These are phyloP conservation scores for Theristus sp. DNA, from an alignment of 2,888 invertebrate species.

Conservation along the genomic window DNA sequence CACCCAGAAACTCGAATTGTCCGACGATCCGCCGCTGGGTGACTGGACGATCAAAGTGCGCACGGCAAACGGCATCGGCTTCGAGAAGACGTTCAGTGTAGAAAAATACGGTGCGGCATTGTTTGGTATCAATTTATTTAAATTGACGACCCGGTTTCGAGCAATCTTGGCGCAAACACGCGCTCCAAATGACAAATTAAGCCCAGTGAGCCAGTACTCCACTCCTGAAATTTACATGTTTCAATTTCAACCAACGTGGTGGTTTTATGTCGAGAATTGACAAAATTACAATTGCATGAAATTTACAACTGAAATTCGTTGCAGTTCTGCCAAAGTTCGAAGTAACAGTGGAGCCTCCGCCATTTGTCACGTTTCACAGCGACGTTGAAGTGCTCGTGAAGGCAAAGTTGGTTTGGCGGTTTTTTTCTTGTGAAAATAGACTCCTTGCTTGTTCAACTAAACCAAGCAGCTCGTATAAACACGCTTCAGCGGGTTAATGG, in stretches of 20 bases:
- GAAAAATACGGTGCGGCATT: constrained; percentile 52
- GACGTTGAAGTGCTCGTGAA: constrained; percentile 56
- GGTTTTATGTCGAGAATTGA: no score
- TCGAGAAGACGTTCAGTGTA: constrained; percentile 51
- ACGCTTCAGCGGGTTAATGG: no score
- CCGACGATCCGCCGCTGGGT: constrained; percentile 31
- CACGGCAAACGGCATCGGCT: constrained; percentile 16
- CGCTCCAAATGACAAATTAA: no score
- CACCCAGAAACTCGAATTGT: constrained; percentile 24
- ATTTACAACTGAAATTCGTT: no score
- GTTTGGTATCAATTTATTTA: constrained; percentile 1
- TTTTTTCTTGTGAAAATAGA: neutral
- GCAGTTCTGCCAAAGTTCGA: constrained; percentile 72
- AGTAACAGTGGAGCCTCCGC: constrained; percentile 59
- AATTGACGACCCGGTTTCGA: neutral
- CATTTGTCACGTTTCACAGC: constrained; percentile 60
- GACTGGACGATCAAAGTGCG: constrained; percentile 29
- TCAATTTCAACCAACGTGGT: no score
- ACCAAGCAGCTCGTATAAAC: no score
- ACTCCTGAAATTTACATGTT: no score
- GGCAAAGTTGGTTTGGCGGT: constrained; percentile 57
- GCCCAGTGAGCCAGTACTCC: no score
- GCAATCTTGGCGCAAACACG: no score
- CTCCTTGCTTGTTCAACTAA: neutral
- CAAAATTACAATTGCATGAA: no score